Percentiles rank a stretch among this genome's conserved stretches.
Evolutionary conservation across 2,113 vertebrate species (phyloP).

Genomic region (Heptranchias perlo): DNA sequence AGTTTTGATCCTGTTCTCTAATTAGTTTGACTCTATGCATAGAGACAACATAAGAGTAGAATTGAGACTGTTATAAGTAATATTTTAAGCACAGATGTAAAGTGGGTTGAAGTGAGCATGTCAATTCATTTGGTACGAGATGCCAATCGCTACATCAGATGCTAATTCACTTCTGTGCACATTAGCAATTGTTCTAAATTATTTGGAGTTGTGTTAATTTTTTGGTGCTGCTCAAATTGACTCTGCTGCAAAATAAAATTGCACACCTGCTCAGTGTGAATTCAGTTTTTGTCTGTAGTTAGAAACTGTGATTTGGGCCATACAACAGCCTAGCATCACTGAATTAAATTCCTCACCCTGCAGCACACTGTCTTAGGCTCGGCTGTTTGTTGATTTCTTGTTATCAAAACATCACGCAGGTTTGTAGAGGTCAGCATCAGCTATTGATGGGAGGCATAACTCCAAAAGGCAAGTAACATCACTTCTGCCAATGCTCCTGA

Average conservation of each 20-base stretch:
- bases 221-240: neutral
- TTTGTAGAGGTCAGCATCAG: neutral
- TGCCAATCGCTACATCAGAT: neutral
- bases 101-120: neutral
- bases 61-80: neutral
- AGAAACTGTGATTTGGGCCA: neutral
- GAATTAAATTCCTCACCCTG: neutral
- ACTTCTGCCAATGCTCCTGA: neutral
- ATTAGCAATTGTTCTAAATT: neutral
- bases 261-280: neutral
- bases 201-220: neutral
- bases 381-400: neutral
- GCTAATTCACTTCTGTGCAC: neutral
- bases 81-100: neutral
- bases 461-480: neutral
- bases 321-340: neutral
- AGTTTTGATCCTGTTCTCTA: neutral
- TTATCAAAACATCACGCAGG: neutral
- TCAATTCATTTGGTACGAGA: neutral
- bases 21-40: neutral
- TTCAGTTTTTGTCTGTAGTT: neutral
- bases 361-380: neutral
- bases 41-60: too few species aligned
- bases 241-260: neutral
- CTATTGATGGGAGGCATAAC: neutral